A percentile compares a stretch with the other conserved stretches of the same genome.
Conservation (phyloP, 2,113 vertebrate genomes). For the Eclectus roratus region DNA sequence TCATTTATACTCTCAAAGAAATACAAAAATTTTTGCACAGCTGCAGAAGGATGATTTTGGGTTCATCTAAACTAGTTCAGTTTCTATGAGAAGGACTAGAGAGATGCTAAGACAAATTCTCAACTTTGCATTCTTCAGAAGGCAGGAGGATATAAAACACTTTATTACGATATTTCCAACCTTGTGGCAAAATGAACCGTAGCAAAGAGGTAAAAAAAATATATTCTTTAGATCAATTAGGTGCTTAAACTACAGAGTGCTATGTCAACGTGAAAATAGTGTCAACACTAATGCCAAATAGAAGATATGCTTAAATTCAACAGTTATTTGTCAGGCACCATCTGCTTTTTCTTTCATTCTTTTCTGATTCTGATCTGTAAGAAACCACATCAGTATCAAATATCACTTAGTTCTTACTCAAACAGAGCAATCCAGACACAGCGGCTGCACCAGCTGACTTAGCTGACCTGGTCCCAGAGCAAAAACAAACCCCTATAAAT, state of each 20-base stretch:
- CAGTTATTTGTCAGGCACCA: conserved; percentile 58
- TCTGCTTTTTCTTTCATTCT: conserved; percentile 67
- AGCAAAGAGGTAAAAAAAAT: background rate
- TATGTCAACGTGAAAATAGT: background rate
- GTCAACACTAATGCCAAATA: background rate
- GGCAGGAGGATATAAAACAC: background rate
- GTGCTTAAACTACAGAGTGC: background rate
- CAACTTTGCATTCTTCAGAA: background rate
- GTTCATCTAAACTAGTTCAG: background rate
- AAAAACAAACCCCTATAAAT: conserved; percentile 90
- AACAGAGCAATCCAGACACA: conserved; percentile 91
- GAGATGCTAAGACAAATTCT: background rate
- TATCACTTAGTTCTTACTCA: conserved; percentile 89
- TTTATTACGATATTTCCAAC: background rate
- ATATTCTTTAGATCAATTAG: background rate
- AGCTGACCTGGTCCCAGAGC: conserved; percentile 83
- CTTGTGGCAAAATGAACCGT: background rate
- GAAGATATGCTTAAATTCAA: conserved; percentile 14
- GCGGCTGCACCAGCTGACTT: conserved; percentile 86
- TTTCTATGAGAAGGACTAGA: background rate
- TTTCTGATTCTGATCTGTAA: conserved; percentile 73
- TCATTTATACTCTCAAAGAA: background rate
- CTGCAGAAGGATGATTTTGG: background rate
- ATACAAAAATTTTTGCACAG: background rate
- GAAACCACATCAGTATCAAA: conserved; percentile 84